Evolutionary conservation across 2,113 vertebrate species (phyloP).

Genomic region (Triplophysa siluroides): DNA sequence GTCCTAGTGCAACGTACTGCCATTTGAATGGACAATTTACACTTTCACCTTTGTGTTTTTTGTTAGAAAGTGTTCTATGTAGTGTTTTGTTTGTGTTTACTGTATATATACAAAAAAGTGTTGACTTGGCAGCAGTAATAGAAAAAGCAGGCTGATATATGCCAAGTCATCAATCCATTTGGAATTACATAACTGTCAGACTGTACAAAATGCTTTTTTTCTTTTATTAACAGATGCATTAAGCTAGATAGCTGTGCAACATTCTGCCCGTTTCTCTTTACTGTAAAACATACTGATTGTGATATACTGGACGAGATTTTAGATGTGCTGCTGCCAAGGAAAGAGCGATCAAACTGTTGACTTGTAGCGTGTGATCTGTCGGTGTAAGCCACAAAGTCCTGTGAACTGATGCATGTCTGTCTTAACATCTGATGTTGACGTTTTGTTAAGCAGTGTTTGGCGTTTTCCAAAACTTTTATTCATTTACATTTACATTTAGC

Average conservation of each 20-base stretch:
- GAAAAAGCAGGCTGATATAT: constrained; percentile 19
- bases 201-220: constrained; percentile 4
- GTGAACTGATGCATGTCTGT: constrained; percentile 11
- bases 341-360: background rate
- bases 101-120: background rate
- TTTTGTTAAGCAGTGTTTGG: too few species aligned
- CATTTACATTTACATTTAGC: too few species aligned
- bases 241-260: constrained; percentile 25
- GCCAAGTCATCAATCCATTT: constrained; percentile 33
- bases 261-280: constrained; percentile 54
- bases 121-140: background rate
- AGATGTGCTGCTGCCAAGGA: constrained; percentile 15
- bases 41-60: too few species aligned
- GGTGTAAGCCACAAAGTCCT: background rate
- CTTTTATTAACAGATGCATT: constrained; percentile 39
- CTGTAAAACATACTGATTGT: constrained; percentile 44
- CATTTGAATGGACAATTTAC: too few species aligned
- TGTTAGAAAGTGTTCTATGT: too few species aligned
- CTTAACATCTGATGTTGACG: constrained; percentile 17
- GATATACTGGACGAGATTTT: constrained; percentile 47
- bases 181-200: constrained; percentile 35
- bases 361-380: background rate
- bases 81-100: too few species aligned
- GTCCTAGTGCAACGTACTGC: too few species aligned
- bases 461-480: too few species aligned